These are phyloP conservation scores for Cryptocephalus primarius DNA, from an alignment of 2,888 invertebrate species.

Conservation along the genomic window DNA sequence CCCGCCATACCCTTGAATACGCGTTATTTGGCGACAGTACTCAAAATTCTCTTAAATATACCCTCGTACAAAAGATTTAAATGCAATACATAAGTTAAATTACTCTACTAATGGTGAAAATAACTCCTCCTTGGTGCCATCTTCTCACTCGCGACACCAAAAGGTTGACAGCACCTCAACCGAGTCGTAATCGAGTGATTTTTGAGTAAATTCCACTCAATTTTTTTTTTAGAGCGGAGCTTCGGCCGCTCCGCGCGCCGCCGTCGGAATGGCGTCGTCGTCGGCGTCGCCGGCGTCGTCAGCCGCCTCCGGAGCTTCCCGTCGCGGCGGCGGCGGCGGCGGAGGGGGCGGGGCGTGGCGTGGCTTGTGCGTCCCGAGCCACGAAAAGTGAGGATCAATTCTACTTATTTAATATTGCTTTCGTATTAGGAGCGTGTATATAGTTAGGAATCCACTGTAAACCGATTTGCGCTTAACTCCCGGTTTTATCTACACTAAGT, in stretches of 20 bases:
- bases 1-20: too few species aligned
- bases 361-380: slow-evolving; percentile 32
- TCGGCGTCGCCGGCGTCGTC: not conserved
- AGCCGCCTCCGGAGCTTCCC: slow-evolving; percentile 18
- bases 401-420: slow-evolving; percentile 42
- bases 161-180: too few species aligned
- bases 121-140: too few species aligned
- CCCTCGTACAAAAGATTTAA: too few species aligned
- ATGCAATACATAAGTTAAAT: too few species aligned
- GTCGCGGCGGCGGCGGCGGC: slow-evolving; percentile 12
- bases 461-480: slow-evolving; percentile 41
- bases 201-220: too few species aligned
- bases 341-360: slow-evolving; percentile 14
- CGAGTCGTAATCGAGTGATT: too few species aligned
- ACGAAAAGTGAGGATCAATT: slow-evolving; percentile 42
- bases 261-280: slow-evolving; percentile 1
- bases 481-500: slow-evolving; percentile 41
- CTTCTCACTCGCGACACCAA: too few species aligned
- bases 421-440: slow-evolving; percentile 42
- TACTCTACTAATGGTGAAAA: too few species aligned
- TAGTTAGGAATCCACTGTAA: slow-evolving; percentile 42
- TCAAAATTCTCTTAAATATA: too few species aligned
- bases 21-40: too few species aligned
- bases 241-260: not conserved
- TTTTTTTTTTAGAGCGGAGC: too few species aligned